A percentile compares a stretch with the other conserved stretches of the same genome.
Conservation (phyloP, 2,113 vertebrate species). For the Bettongia penicillata region DNA sequence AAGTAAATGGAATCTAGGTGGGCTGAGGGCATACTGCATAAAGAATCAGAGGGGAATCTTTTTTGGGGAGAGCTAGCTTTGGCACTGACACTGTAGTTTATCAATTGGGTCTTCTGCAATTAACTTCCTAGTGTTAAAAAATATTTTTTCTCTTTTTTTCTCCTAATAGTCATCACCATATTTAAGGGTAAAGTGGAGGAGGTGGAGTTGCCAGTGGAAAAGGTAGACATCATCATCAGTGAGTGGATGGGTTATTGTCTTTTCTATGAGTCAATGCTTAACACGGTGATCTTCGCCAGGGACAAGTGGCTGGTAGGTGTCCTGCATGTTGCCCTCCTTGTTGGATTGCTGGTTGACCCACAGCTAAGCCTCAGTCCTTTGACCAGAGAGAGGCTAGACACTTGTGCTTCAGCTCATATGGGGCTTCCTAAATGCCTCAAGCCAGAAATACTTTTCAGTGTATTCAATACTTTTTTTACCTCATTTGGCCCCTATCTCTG, state of each 20-base stretch:
- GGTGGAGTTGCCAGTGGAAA: conserved; percentile 95
- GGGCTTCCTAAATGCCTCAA: conserved; percentile 5
- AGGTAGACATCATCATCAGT: conserved; percentile 98
- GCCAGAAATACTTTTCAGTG: not conserved
- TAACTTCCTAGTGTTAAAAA: conserved; percentile 59
- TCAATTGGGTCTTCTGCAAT: not conserved
- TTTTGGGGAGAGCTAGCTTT: not conserved
- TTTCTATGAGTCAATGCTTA: conserved; percentile 99
- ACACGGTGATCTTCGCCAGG: conserved; percentile 98
- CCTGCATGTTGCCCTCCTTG: conserved; percentile 55
- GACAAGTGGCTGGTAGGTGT: conserved; percentile 98
- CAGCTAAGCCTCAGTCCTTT: not conserved
- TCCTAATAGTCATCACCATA: conserved; percentile 95
- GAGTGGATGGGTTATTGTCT: conserved; percentile 99
- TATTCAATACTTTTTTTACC: too few species aligned
- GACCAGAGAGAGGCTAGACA: not conserved
- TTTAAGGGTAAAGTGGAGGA: conserved; percentile 99
- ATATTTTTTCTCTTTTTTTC: conserved; percentile 77
- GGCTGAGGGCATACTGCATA: not conserved
- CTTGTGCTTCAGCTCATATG: not conserved
- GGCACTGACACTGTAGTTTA: not conserved
- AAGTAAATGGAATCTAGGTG: not conserved
- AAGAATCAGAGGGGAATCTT: not conserved
- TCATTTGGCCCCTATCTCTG: not conserved
- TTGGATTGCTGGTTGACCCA: conserved; percentile 18